Evolutionary conservation across 2,113 vertebrate genomes (phyloP).

Genomic region (Hucho hucho): DNA sequence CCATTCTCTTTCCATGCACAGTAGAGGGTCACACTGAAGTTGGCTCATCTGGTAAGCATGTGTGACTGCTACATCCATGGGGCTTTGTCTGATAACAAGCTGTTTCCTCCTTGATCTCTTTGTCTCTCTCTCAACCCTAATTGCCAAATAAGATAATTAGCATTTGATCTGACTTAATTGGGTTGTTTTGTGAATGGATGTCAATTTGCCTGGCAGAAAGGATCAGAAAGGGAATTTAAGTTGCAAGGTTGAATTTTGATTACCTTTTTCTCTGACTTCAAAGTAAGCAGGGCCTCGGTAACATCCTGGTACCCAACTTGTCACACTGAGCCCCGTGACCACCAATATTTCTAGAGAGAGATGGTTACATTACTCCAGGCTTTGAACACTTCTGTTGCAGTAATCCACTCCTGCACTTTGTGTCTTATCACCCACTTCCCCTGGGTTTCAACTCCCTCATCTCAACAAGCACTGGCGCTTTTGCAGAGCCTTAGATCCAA

Average conservation of each 20-base stretch:
- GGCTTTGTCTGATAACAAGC: neutral
- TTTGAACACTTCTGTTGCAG: neutral
- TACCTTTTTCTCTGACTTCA: neutral
- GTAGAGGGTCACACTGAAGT: neutral
- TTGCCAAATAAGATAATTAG: too few species aligned
- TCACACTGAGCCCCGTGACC: neutral
- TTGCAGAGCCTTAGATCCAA: too few species aligned
- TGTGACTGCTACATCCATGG: neutral
- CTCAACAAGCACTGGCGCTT: too few species aligned
- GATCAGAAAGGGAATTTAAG: neutral
- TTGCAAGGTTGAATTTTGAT: neutral
- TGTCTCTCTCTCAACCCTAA: too few species aligned
- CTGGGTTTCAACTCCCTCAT: neutral
- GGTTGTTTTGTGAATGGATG: constrained; percentile 3
- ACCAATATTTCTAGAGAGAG: neutral
- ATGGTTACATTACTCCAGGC: neutral
- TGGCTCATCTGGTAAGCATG: neutral
- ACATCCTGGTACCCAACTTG: neutral
- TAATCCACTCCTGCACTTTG: neutral
- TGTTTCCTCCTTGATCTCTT: neutral
- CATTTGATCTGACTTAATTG: constrained; percentile 2
- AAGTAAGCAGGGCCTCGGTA: neutral
- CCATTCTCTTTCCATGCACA: neutral
- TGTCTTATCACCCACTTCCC: neutral
- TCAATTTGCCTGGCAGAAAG: neutral